phyloP scores from a whole-genome alignment of 2,888 invertebrate species.

The Hedya salicella region DNA sequence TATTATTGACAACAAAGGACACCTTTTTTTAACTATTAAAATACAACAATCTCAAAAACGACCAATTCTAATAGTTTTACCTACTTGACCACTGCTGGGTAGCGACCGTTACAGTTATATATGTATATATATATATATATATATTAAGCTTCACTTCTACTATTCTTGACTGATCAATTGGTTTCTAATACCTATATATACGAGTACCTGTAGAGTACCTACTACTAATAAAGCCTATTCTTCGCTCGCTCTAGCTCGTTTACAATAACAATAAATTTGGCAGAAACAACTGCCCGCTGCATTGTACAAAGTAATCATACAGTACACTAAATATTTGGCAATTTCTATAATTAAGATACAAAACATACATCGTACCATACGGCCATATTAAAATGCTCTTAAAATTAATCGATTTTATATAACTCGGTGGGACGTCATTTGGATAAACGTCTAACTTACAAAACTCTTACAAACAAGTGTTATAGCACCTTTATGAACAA shows the following conservation, averaged over 20 bases:
- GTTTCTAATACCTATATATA: too few species aligned
- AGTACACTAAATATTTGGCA: constrained; percentile 42
- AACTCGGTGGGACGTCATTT: constrained; percentile 46
- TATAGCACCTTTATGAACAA: constrained; percentile 55
- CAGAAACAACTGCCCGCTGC: constrained; percentile 6
- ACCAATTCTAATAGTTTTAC: too few species aligned
- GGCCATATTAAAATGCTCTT: constrained; percentile 20
- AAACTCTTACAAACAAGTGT: constrained; percentile 44
- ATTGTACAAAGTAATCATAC: constrained; percentile 12
- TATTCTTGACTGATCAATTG: too few species aligned
- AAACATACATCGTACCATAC: constrained; percentile 19
- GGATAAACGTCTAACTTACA: constrained; percentile 35
- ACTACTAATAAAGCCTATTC: too few species aligned
- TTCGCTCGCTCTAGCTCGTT: constrained; percentile 16
- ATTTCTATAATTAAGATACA: constrained; percentile 32
- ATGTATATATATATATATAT: too few species aligned
- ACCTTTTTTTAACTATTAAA: too few species aligned
- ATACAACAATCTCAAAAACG: too few species aligned
- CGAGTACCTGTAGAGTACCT: too few species aligned
- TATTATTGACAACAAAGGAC: too few species aligned
- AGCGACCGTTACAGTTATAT: too few species aligned
- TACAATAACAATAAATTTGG: constrained; percentile 6
- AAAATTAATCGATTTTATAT: constrained; percentile 23
- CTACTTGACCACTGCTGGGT: too few species aligned
- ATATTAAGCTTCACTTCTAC: too few species aligned